Evolutionary conservation across 2,113 vertebrate species (phyloP).

Genomic region (Tachysurus fulvidraco): DNA sequence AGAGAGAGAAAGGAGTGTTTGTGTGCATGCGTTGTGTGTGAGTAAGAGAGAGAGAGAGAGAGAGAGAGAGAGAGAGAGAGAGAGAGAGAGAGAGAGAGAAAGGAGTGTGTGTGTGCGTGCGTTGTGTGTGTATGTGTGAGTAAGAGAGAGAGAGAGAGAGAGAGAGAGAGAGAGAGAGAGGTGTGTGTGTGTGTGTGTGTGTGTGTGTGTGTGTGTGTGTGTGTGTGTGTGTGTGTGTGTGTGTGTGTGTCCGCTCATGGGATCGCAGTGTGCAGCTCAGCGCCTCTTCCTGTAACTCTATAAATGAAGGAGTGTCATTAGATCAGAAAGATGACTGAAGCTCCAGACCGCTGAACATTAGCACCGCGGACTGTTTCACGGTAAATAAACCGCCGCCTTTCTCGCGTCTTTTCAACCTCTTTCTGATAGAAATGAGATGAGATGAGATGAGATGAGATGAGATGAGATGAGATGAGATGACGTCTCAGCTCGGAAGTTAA

Average conservation of each 20-base stretch:
- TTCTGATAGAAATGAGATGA: too few relatives aligned
- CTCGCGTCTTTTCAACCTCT: neutral
- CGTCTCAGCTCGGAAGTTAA: neutral
- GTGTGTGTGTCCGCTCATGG: too few relatives aligned
- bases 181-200: neutral
- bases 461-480: neutral
- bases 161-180: neutral
- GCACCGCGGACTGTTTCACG: neutral
- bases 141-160: neutral
- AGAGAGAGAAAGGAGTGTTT: neutral
- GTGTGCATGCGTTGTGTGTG: too few relatives aligned
- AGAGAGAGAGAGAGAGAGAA: neutral
- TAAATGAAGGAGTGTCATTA: slow-evolving; percentile 9
- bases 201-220: neutral
- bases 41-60: too few relatives aligned
- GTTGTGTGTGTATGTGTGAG: neutral
- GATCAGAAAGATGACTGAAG: neutral
- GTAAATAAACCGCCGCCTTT: neutral
- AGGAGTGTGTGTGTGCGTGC: neutral
- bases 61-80: neutral
- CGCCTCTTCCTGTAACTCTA: slow-evolving; percentile 14
- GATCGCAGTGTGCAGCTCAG: neutral
- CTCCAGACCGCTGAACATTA: neutral
- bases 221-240: neutral
- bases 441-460: too few relatives aligned